phyloP scores from a whole-genome alignment of 1,140 invertebrate species.

The Forficula auricularia region DNA sequence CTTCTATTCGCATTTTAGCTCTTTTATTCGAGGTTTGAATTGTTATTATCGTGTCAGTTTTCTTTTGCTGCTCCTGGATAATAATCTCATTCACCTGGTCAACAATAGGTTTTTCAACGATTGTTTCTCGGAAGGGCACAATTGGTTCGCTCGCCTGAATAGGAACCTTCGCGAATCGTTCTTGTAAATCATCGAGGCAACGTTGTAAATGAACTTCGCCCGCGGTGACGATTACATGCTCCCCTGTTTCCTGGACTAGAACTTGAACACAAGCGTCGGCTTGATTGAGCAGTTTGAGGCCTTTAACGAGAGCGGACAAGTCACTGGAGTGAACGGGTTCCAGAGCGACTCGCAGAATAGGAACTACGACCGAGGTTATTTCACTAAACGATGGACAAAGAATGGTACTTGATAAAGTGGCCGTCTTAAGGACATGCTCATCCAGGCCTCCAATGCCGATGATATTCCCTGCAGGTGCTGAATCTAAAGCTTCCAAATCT shows the following conservation, averaged over 20 bases:
- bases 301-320: constrained; percentile 62
- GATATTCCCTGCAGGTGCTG: constrained; percentile 77
- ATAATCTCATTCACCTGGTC: constrained; percentile 84
- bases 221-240: constrained; percentile 88
- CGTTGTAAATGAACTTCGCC: constrained; percentile 95
- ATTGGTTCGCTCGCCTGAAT: constrained; percentile 86
- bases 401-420: constrained; percentile 68
- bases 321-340: constrained; percentile 72
- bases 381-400: constrained; percentile 82
- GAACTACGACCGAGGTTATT: constrained; percentile 56
- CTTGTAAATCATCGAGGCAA: constrained; percentile 69
- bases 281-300: constrained; percentile 67
- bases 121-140: constrained; percentile 88
- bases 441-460: constrained; percentile 65
- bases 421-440: constrained; percentile 73
- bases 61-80: constrained; percentile 31
- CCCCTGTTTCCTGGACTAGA: constrained; percentile 79
- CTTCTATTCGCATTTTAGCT: constrained; percentile 16
- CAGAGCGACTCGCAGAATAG: constrained; percentile 88
- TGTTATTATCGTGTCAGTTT: not conserved
- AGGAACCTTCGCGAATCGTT: constrained; percentile 70
- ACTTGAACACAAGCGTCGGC: constrained; percentile 87
- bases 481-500: constrained; percentile 64
- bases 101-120: constrained; percentile 61
- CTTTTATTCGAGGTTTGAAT: no score